Conservation (phyloP, 1,140 invertebrate species). For the Plodia interpunctella region DNA sequence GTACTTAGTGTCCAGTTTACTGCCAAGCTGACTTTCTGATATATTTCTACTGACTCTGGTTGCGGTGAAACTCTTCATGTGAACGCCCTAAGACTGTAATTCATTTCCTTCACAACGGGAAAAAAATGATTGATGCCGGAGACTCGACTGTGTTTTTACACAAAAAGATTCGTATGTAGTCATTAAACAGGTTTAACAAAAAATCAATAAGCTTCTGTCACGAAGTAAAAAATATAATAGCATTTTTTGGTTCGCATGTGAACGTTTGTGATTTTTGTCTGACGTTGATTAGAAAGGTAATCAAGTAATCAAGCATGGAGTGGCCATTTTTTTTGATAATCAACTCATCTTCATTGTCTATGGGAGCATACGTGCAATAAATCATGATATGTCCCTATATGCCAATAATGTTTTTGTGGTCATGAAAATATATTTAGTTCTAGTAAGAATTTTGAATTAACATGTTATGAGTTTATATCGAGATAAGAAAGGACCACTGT, state of each 20-base stretch:
- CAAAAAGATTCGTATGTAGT: constrained; percentile 38
- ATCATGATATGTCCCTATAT: not conserved
- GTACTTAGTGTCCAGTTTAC: too few species aligned
- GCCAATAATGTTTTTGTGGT: not conserved
- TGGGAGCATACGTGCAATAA: constrained; percentile 1
- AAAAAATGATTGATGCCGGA: constrained; percentile 66
- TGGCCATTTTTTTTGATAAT: constrained; percentile 7
- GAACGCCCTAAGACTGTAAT: constrained; percentile 51
- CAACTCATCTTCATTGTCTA: constrained; percentile 2
- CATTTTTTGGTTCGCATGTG: constrained; percentile 8
- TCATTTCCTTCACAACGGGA: constrained; percentile 53
- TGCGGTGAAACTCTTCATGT: constrained; percentile 38
- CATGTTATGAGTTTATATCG: too few species aligned
- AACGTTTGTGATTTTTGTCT: constrained; percentile 1
- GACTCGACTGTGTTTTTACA: constrained; percentile 40
- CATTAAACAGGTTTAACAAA: constrained; percentile 35
- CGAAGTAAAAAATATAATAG: constrained; percentile 37
- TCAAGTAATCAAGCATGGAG: constrained; percentile 6
- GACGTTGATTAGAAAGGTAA: constrained; percentile 11
- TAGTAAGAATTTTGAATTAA: too few species aligned
- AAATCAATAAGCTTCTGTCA: constrained; percentile 23
- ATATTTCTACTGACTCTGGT: constrained; percentile 25
- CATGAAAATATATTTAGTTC: too few species aligned
- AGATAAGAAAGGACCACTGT: too few species aligned
- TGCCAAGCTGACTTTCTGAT: constrained; percentile 17